Percentiles rank a stretch among this genome's conserved stretches.
phyloP scores from a whole-genome alignment of 2,888 invertebrate species.

The Thyatira batis region DNA sequence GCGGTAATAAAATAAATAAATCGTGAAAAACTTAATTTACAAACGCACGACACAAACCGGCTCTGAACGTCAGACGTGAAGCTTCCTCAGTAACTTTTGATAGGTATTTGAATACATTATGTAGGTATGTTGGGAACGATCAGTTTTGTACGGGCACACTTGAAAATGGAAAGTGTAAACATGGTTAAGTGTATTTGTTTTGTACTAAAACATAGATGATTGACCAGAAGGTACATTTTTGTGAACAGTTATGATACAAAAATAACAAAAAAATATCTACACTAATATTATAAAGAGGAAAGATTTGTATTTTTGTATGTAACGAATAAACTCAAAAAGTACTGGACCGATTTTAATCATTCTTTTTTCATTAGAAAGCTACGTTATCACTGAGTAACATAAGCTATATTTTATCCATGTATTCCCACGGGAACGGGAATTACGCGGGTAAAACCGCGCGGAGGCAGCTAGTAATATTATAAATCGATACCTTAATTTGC shows the following conservation, averaged over 20 bases:
- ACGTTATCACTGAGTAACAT: no score
- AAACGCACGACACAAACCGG: not conserved
- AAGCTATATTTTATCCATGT: no score
- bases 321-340: no score
- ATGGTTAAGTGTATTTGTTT: conserved; percentile 39
- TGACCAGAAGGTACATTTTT: conserved; percentile 15
- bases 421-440: no score
- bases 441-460: no score
- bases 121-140: conserved; percentile 7
- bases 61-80: not conserved
- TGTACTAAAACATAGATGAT: conserved; percentile 41
- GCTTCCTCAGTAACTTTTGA: not conserved
- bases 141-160: conserved; percentile 28
- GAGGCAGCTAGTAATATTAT: no score
- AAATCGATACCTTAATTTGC: no score
- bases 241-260: conserved; percentile 1
- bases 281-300: no score
- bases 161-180: conserved; percentile 53
- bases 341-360: no score
- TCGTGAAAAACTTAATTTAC: not conserved
- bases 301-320: no score
- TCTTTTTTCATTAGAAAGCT: no score
- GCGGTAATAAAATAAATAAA: not conserved
- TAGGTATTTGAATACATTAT: not conserved
- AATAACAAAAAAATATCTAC: no score